Percentiles rank a stretch among this genome's conserved stretches.
Conservation (phyloP, 2,113 vertebrate genomes). For the Hyla sarda region DNA sequence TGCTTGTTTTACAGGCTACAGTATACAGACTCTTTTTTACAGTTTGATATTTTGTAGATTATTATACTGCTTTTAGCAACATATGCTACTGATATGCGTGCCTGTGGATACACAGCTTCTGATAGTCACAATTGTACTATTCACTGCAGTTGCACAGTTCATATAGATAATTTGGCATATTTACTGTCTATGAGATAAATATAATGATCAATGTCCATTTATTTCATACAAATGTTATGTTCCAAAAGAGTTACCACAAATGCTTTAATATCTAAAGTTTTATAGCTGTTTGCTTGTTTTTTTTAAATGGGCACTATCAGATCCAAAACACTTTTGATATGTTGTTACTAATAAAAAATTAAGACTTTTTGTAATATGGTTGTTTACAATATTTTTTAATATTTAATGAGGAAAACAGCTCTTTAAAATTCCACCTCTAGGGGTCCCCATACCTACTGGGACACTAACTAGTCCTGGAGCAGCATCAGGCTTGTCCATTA, state of each 20-base stretch:
- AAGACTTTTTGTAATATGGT: too few species aligned
- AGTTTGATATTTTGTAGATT: not conserved
- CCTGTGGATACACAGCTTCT: not conserved
- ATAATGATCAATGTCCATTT: not conserved
- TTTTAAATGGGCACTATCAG: too few species aligned
- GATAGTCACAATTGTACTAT: not conserved
- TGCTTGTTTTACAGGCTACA: not conserved
- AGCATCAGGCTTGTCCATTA: too few species aligned
- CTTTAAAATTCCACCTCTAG: too few species aligned
- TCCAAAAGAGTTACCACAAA: not conserved
- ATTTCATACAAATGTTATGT: not conserved
- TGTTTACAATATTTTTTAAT: too few species aligned
- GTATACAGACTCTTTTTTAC: not conserved
- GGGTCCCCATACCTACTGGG: too few species aligned
- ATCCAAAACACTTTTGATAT: too few species aligned
- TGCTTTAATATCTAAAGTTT: too few species aligned
- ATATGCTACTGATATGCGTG: not conserved
- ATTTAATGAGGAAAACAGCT: too few species aligned
- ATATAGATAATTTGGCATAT: not conserved
- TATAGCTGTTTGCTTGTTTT: too few species aligned
- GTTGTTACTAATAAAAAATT: too few species aligned
- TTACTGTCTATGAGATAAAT: not conserved
- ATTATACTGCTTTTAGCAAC: not conserved
- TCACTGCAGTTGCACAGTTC: not conserved
- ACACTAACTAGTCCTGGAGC: too few species aligned